Conservation (phyloP, 2,797 vertebrate species). For the Coccyzus lansbergi region DNA sequence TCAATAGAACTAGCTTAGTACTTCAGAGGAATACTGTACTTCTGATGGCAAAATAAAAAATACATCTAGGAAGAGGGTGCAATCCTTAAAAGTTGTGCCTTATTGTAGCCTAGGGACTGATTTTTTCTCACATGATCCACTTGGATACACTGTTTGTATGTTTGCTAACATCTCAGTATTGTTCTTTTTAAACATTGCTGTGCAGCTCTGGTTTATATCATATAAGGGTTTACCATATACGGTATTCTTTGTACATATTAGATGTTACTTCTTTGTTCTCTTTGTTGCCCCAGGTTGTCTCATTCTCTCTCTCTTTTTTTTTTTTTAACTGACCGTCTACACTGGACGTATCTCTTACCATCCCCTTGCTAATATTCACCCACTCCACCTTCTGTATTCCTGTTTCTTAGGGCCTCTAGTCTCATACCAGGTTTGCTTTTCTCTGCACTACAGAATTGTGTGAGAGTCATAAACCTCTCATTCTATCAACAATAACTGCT, state of each 20-base stretch:
- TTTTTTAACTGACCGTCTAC: background rate
- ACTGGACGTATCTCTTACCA: background rate
- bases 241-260: background rate
- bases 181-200: background rate
- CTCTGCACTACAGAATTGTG: accelerated
- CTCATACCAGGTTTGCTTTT: background rate
- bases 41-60: background rate
- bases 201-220: background rate
- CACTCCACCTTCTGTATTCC: accelerated
- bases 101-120: background rate
- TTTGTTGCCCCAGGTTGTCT: background rate
- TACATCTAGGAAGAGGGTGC: background rate
- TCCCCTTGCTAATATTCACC: accelerated
- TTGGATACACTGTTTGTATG: background rate
- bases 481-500: background rate
- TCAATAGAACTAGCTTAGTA: background rate
- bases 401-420: background rate
- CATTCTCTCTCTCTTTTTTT: background rate
- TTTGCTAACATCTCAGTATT: background rate
- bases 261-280: background rate
- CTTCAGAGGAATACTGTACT: background rate
- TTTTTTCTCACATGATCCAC: background rate
- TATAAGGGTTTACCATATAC: background rate
- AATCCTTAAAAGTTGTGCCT: background rate
- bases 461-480: background rate